Evolutionary conservation across 2,888 invertebrate species (phyloP).

Genomic region (Microdon myrmicae): DNA sequence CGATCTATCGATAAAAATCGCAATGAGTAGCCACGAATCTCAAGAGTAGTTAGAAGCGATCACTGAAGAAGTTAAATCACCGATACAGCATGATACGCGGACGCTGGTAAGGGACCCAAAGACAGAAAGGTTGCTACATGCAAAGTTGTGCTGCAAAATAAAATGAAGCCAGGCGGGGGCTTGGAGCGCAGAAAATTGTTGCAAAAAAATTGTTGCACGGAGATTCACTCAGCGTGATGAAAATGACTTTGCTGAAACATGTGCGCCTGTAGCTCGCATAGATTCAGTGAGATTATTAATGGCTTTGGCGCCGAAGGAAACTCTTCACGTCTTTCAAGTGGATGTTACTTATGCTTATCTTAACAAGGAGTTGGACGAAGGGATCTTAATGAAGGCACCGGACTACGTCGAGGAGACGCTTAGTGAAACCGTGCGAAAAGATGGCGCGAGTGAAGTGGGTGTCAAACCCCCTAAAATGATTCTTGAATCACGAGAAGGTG

Average conservation of each 20-base stretch:
- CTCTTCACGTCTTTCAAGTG: conserved; percentile 9
- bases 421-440: too few relatives aligned
- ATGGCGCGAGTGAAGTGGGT: too few relatives aligned
- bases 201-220: conserved; percentile 6
- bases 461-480: too few relatives aligned
- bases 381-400: conserved; percentile 27
- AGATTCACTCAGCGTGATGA: conserved; percentile 5
- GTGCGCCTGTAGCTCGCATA: conserved; percentile 10
- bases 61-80: conserved; percentile 12
- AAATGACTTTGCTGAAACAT: conserved; percentile 15
- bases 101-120: conserved; percentile 14
- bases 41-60: conserved; percentile 15
- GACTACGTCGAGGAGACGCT: conserved; percentile 18
- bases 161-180: conserved; percentile 24
- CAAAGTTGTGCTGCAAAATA: conserved; percentile 24
- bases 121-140: conserved; percentile 15
- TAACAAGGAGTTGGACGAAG: conserved; percentile 20
- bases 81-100: conserved; percentile 18
- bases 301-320: conserved; percentile 13
- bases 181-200: too few relatives aligned
- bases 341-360: conserved; percentile 13
- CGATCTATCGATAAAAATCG: conserved; percentile 11
- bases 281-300: conserved; percentile 13
- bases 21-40: conserved; percentile 2
- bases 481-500: too few relatives aligned